A percentile compares a stretch with the other conserved stretches of the same genome.
phyloP scores from a whole-genome alignment of 2,113 vertebrate species.

The Ophthalmolycus amberensis region DNA sequence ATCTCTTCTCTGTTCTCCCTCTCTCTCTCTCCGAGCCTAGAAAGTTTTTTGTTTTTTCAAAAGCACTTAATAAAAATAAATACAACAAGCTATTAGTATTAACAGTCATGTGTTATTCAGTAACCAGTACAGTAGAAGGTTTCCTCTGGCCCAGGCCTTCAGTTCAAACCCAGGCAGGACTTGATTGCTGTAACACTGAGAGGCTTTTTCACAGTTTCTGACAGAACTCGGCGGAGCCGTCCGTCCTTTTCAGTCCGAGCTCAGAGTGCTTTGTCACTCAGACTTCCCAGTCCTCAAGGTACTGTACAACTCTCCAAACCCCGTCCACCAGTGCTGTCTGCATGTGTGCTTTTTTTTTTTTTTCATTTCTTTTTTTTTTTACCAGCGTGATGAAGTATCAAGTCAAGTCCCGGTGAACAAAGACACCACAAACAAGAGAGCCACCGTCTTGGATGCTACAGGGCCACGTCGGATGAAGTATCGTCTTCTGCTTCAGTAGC shows the following conservation, averaged over 20 bases:
- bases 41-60: constrained; percentile 85
- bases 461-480: constrained; percentile 66
- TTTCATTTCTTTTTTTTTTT: constrained; percentile 70
- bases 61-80: constrained; percentile 97
- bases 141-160: constrained; percentile 81
- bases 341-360: constrained; percentile 86
- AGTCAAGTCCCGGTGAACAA: constrained; percentile 60
- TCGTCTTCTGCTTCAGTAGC: constrained; percentile 73
- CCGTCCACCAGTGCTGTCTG: constrained; percentile 71
- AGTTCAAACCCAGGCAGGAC: constrained; percentile 82
- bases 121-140: constrained; percentile 93
- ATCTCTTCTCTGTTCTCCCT: constrained; percentile 77
- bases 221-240: constrained; percentile 79
- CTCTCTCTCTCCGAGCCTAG: constrained; percentile 78
- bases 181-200: constrained; percentile 94
- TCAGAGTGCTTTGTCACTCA: constrained; percentile 58
- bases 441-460: constrained; percentile 71
- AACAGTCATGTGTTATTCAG: constrained; percentile 96
- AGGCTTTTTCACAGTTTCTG: constrained; percentile 96
- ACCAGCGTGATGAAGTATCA: constrained; percentile 76
- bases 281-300: constrained; percentile 58
- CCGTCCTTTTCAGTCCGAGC: constrained; percentile 87
- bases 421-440: constrained; percentile 66
- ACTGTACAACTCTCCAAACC: constrained; percentile 72
- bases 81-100: constrained; percentile 97